These are phyloP conservation scores for Sturnus vulgaris DNA, from an alignment of 2,113 vertebrate species.

Conservation along the genomic window DNA sequence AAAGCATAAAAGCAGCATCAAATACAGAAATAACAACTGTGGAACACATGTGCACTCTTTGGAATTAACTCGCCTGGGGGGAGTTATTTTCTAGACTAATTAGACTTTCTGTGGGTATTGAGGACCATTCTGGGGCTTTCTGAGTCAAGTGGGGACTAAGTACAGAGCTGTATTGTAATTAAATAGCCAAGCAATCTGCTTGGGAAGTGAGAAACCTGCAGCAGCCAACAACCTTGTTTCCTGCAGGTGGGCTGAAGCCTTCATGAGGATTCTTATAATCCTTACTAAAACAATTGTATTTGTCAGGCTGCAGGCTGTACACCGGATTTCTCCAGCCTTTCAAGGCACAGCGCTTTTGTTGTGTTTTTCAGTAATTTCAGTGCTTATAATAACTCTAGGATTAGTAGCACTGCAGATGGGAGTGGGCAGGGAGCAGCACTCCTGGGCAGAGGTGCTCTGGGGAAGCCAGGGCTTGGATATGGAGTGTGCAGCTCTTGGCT, in stretches of 20 bases:
- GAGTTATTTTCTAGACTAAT: slow-evolving; percentile 13
- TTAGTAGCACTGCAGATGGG: background rate
- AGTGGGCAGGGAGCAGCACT: background rate
- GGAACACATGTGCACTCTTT: background rate
- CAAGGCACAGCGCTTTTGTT: background rate
- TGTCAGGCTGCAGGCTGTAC: background rate
- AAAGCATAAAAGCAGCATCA: background rate
- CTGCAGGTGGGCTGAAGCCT: background rate
- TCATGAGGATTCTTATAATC: background rate
- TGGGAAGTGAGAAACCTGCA: background rate
- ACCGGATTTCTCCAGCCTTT: background rate
- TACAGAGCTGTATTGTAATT: background rate
- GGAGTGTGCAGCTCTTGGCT: background rate
- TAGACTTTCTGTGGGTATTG: slow-evolving; percentile 29
- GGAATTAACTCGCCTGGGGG: background rate
- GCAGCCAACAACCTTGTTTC: background rate
- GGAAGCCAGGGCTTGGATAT: background rate
- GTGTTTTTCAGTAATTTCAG: background rate
- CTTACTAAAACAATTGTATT: background rate
- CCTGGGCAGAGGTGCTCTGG: background rate
- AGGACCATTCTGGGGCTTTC: slow-evolving; percentile 1
- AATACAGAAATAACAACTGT: background rate
- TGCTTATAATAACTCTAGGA: background rate
- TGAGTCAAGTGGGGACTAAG: background rate
- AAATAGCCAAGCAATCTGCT: background rate